A percentile compares a stretch with the other conserved stretches of the same genome.
These are phyloP conservation scores for Hypomesus transpacificus DNA, from an alignment of 2,113 vertebrate genomes.

Conservation along the genomic window DNA sequence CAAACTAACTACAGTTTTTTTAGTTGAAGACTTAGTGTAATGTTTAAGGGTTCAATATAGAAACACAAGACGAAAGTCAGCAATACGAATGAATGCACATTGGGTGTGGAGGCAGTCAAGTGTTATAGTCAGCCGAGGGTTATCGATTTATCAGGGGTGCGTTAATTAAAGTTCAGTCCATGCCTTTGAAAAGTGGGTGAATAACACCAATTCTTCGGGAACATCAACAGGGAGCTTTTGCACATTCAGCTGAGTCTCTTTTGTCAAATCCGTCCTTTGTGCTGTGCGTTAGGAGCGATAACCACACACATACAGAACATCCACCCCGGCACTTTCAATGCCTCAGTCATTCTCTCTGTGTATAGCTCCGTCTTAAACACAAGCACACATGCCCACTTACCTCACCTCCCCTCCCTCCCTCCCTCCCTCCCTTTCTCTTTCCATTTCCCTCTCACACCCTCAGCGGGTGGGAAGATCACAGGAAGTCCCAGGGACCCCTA, in stretches of 20 bases:
- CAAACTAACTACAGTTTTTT: constrained; percentile 34
- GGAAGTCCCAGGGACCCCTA: too few species aligned
- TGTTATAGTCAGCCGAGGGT: constrained; percentile 9
- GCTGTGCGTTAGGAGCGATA: neutral
- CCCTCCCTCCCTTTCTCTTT: too few species aligned
- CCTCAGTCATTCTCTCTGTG: too few species aligned
- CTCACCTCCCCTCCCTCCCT: too few species aligned
- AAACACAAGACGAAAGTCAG: constrained; percentile 38
- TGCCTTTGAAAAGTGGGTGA: constrained; percentile 23
- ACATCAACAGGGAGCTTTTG: neutral
- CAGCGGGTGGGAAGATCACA: too few species aligned
- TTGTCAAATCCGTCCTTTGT: too few species aligned
- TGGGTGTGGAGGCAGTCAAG: constrained; percentile 25
- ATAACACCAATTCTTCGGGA: neutral
- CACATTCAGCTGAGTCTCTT: neutral
- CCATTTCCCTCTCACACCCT: too few species aligned
- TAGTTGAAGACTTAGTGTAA: constrained; percentile 29
- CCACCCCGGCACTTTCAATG: too few species aligned
- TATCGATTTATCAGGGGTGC: constrained; percentile 44
- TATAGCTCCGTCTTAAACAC: too few species aligned
- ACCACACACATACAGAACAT: neutral
- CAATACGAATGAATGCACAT: constrained; percentile 45
- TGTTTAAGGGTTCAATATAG: constrained; percentile 42
- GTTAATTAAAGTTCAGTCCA: constrained; percentile 54
- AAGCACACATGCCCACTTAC: too few species aligned